Evolutionary conservation across 2,113 vertebrate genomes (phyloP), one percentile per base, ranked within the genome.

Genomic region (Uria lomvia): DNA sequence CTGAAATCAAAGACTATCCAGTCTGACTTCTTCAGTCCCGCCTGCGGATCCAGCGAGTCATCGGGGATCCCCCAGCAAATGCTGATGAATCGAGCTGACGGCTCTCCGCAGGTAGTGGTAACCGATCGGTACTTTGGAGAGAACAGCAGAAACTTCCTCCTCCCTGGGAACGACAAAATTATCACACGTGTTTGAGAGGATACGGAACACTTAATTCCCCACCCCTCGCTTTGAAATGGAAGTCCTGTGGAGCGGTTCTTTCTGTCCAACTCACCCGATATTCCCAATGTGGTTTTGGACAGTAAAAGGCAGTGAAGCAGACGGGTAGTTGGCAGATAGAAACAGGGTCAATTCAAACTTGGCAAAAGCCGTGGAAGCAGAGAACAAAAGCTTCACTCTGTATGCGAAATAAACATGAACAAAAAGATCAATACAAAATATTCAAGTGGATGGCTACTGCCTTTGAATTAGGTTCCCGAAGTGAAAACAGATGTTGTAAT

Each of bases 381-480:
- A 98, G 96, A 98, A 98, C 67, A 98, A 83, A 67, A 98, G 97
- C 78, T 84, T 98, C 90, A 98, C 88, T 38, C 98, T 98, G 92
- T 20, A 80, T 4, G 52, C 1, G 8, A 60, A 94, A 75, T 4
- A 78, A 88, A 90, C 38, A 77, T 19, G 75, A 24, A 66, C 30
- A 62, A 9, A 79, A 81, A 45, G 27, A 63, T 91, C 67, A 62
- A 34, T 8, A 58, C 18, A 18, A 19, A 50, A 42, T 8, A 58
- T 4, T 20, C 56, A 9, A 11, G 29, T 6, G 27, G 15, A 34
- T 15, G 10, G 34, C 52, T 55, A 6, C 60, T 1, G 1, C 50
- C 53, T 55, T 24, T 55, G n/a, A 81, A 55, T 18, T 32, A 14
- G 6, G 53, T 29, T 38, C 49, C 70, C 65, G 73, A n/a, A 79